Evolutionary conservation across 2,888 invertebrate genomes (phyloP), one percentile per base, ranked within the genome.

Genomic region (Hybos culiciformis): DNA sequence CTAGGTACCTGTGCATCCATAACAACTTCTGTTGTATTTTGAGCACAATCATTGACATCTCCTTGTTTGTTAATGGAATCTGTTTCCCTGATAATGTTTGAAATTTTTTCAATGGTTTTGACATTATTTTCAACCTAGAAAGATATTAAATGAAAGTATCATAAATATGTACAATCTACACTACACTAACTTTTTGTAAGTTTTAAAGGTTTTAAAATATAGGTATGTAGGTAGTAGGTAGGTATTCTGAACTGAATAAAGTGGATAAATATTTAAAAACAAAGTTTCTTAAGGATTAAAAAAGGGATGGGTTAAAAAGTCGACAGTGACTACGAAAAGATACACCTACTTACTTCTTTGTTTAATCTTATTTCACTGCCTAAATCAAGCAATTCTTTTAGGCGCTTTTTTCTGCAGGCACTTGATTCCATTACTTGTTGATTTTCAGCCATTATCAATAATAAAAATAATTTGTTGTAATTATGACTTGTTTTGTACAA

Each of bases 1-100:
- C n/a, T 56, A 1, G 63, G 51, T 0, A 66, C 57, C 44, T 67
- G 58, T 2, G 68, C 63, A 52, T 70, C 66, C 46, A 58, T 54
- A 3, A 64, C 58, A 7, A 63, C 56, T 48, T 66, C 64, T 3
- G 59, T 55, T 8, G 63, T 53, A 48, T 67, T 63, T 23, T 63
- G 61, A 2, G 57, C 52, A 3, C 57, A 57, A 15, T 60, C 55
- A 5, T 55, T 53, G 9, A 56, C 48, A 11, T 54, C 56, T 4
- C 54, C 54, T 44, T 60, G 53, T 8, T 48, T 52, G 11, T 53
- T 55, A 3, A 60, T 54, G 3, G 53, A 46, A 45, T 64, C 56
- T 1, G 60, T 58, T 23, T 52, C 51, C 15, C 40, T 43, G 17
- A 62, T 51, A 21, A 63, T 56, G 31, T 51, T 49, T 14, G 44